Evolutionary conservation across 23 tunicate species (phyloP).

Genomic region (Diplosoma virens): DNA sequence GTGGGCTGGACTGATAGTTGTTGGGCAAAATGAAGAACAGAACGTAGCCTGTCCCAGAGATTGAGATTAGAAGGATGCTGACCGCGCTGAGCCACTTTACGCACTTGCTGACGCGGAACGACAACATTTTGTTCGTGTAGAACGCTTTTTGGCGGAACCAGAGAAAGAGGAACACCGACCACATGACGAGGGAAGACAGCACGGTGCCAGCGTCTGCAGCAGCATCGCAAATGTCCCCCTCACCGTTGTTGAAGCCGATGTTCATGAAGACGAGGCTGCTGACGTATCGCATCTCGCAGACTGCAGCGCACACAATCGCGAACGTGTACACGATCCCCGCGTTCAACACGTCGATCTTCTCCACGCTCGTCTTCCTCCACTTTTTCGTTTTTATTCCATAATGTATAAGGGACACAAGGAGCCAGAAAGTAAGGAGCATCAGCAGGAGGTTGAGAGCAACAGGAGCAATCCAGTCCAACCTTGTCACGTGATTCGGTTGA

Average conservation of each 20-base stretch:
- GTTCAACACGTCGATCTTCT: constrained; percentile 12
- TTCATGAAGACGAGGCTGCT: constrained; percentile 22
- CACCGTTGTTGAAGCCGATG: background rate
- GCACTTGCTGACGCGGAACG: background rate
- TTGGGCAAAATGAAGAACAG: constrained; percentile 13
- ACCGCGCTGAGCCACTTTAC: constrained; percentile 30
- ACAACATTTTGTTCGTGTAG: constrained; percentile 56
- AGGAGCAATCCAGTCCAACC: constrained; percentile 45
- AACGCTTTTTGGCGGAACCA: constrained; percentile 59
- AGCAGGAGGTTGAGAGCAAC: constrained; percentile 11
- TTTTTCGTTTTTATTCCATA: constrained; percentile 43
- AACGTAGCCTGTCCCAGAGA: constrained; percentile 9
- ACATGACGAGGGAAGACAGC: constrained; percentile 23
- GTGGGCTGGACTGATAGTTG: constrained; percentile 24
- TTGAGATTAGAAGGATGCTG: constrained; percentile 27
- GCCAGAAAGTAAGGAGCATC: constrained; percentile 1
- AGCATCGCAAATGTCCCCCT: constrained; percentile 31
- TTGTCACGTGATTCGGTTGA: too few relatives aligned
- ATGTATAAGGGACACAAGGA: constrained; percentile 7
- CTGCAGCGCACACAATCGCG: constrained; percentile 15
- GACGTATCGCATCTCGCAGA: constrained; percentile 24
- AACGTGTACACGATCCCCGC: constrained; percentile 32
- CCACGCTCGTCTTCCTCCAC: constrained; percentile 30
- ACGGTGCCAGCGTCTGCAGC: constrained; percentile 37
- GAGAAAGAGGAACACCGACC: constrained; percentile 33